Evolutionary conservation across 1,140 invertebrate genomes (phyloP).

Genomic region (Magallana gigas): DNA sequence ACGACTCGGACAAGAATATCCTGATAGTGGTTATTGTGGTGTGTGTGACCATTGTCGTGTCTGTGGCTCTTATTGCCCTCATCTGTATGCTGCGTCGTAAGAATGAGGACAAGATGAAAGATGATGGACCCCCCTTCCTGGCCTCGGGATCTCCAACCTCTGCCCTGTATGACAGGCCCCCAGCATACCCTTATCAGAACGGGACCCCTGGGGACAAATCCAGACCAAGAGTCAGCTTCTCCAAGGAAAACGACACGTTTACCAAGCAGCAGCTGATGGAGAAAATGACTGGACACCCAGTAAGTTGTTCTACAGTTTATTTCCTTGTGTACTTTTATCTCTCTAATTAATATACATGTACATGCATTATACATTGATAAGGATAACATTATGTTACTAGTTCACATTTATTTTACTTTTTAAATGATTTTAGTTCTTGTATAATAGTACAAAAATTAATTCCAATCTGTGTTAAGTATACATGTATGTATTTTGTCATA

Average conservation of each 20-base stretch:
- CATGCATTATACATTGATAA: too few relatives aligned
- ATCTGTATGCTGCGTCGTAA: constrained; percentile 49
- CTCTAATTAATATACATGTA: too few relatives aligned
- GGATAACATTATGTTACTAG: too few relatives aligned
- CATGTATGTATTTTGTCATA: too few relatives aligned
- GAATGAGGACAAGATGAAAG: constrained; percentile 42
- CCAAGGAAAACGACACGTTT: constrained; percentile 40
- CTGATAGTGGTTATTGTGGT: constrained; percentile 53
- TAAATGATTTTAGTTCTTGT: too few relatives aligned
- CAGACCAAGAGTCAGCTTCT: not conserved
- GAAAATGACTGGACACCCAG: constrained; percentile 47
- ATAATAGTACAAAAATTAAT: not conserved
- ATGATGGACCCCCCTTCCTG: constrained; percentile 14
- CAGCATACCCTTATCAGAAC: constrained; percentile 3
- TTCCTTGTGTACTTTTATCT: too few relatives aligned
- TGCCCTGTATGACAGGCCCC: constrained; percentile 41
- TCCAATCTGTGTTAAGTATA: not conserved
- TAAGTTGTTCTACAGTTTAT: constrained; percentile 27
- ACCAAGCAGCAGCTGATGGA: constrained; percentile 55
- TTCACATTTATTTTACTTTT: too few relatives aligned
- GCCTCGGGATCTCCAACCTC: constrained; percentile 6
- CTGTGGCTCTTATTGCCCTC: constrained; percentile 50
- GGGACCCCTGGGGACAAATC: constrained; percentile 9
- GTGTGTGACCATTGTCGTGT: constrained; percentile 53
- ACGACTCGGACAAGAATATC: constrained; percentile 50